These are phyloP conservation scores for Sprattus sprattus DNA, from an alignment of 2,113 vertebrate genomes.

Conservation along the genomic window DNA sequence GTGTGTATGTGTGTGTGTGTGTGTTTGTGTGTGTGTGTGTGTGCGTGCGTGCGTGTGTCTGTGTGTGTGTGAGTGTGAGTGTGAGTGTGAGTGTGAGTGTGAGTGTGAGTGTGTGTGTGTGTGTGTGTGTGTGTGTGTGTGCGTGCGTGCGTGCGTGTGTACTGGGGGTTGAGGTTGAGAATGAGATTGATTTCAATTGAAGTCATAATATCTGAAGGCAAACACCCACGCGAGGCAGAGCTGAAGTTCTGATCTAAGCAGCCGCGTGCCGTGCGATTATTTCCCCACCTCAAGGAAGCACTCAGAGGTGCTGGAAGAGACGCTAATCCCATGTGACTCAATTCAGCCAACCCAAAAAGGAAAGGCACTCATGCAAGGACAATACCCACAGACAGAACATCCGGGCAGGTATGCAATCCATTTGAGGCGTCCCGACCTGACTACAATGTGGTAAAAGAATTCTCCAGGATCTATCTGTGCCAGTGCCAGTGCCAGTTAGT, in stretches of 20 bases:
- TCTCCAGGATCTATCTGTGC: background rate
- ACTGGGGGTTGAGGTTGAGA: background rate
- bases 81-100: no score
- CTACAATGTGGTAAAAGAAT: background rate
- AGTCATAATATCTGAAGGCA: conserved; percentile 38
- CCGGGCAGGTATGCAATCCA: conserved; percentile 24
- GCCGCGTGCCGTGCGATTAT: conserved; percentile 1
- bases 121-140: background rate
- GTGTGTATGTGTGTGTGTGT: background rate
- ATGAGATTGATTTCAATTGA: conserved; percentile 21
- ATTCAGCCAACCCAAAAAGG: conserved; percentile 25
- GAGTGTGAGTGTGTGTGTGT: background rate
- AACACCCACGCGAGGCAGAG: conserved; percentile 14
- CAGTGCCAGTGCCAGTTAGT: background rate
- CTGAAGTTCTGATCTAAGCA: conserved; percentile 47
- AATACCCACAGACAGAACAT: background rate
- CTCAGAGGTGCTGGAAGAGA: background rate
- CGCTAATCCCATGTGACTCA: conserved; percentile 17
- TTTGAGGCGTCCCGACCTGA: background rate
- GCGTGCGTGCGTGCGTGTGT: background rate
- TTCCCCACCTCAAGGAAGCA: conserved; percentile 24
- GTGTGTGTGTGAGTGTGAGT: background rate
- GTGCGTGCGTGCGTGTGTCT: no score
- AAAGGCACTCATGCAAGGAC: conserved; percentile 16
- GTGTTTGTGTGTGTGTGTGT: background rate